Conservation (phyloP, 2,113 vertebrate genomes). For the Phocoena phocoena region DNA sequence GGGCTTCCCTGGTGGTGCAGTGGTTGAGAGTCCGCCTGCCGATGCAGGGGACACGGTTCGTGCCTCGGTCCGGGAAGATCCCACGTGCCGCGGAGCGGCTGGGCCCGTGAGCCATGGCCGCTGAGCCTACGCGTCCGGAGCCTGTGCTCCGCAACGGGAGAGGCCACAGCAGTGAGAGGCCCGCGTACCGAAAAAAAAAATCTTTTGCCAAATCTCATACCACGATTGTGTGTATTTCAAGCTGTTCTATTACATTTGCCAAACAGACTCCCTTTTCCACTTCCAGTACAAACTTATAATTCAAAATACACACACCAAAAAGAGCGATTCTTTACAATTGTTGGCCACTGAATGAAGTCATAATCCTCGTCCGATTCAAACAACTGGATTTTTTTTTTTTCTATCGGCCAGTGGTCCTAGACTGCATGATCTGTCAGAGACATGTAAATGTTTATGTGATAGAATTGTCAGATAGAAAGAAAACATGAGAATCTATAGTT, state of each 20-base stretch:
- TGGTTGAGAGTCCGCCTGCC: too few relatives aligned
- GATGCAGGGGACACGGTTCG: too few relatives aligned
- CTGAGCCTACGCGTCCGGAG: too few relatives aligned
- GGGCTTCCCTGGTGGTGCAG: background rate
- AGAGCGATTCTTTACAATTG: background rate
- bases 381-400: background rate
- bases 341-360: background rate
- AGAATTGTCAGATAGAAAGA: background rate
- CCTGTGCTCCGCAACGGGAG: too few relatives aligned
- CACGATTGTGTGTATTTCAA: conserved; percentile 36
- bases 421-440: background rate
- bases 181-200: background rate
- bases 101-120: too few relatives aligned
- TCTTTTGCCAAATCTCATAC: conserved; percentile 41
- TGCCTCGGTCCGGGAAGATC: too few relatives aligned
- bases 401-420: background rate
- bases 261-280: conserved; percentile 19
- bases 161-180: too few relatives aligned
- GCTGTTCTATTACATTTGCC: conserved; percentile 51
- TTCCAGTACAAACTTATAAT: conserved; percentile 9
- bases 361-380: background rate
- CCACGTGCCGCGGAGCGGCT: too few relatives aligned
- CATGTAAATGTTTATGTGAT: background rate
- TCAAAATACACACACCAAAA: conserved; percentile 25
- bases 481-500: conserved; percentile 16